Evolutionary conservation across 1,140 invertebrate genomes (phyloP), one percentile per base, ranked within the genome.

Genomic region (Trichoplusia ni): DNA sequence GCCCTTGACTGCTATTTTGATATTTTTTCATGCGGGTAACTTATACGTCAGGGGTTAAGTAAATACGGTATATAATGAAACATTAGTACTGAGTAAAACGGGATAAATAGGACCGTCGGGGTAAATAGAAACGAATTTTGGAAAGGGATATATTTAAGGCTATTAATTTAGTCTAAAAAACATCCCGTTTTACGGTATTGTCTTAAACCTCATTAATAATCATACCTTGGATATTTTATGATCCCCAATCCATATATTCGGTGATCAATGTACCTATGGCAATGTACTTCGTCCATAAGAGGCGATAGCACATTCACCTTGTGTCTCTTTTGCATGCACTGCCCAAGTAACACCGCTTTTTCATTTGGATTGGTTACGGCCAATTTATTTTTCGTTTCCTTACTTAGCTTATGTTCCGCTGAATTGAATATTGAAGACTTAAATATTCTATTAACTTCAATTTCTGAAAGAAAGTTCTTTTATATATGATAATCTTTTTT

Each of bases 371-470:
- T n/a, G 33, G 54, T 68, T 35, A 77, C 64, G 13, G 71, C 68
- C 5, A 69, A 23, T 14, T 42, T 44, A 40, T 64, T 54, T 59
- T 68, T 54, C 31, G 35, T 64, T 44, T 70, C 37, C 4, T n/a
- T 19, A 11, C 18, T 51, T 40, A 69, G 29, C 31, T 46, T 84
- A 40, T 91, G 86, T 16, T 82, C 67, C 4, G 73, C 68, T 4
- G 78, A 64, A 71, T 92, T 93, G 66, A 90, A 93, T 40, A 77
- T 71, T 11, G 91, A 81, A 0, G 92, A 92, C 74, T 93, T 91
- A 25, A 93, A 89, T 16, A 94, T 54, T 67, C 92, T 82, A 66
- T 93, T 89, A 35, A 92, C 71, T 81, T 94, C 93, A 9, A 89
- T 46, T 82, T 93, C 93, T 93, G 79, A 35, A 77, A 71, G 73